Percentiles rank a stretch among this genome's conserved stretches.
These are phyloP conservation scores for Pteruthius melanotis DNA, from an alignment of 2,113 vertebrate genomes.

Conservation along the genomic window DNA sequence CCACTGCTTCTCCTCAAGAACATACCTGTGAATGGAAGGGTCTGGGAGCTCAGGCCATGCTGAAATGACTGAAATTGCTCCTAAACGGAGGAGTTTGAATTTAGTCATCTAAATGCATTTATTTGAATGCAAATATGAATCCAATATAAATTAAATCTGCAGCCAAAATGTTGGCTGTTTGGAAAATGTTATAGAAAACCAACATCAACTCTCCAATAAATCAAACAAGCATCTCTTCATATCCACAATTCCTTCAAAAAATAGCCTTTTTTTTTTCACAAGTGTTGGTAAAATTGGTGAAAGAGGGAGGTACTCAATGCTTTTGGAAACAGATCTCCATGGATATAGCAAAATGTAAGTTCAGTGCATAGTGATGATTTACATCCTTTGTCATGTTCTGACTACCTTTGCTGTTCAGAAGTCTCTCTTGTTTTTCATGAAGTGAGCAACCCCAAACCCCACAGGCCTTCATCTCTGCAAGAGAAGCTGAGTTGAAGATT, in stretches of 20 bases:
- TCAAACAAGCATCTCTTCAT: neutral
- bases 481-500: neutral
- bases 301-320: neutral
- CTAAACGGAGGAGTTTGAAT: neutral
- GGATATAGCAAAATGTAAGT: neutral
- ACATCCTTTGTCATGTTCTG: neutral
- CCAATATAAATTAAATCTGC: neutral
- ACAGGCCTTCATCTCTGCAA: neutral
- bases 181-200: neutral
- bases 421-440: neutral
- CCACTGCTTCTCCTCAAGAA: neutral
- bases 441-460: neutral
- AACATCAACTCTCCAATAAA: neutral
- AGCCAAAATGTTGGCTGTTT: neutral
- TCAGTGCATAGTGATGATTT: neutral
- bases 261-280: neutral
- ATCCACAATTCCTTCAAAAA: neutral
- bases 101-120: neutral
- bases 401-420: neutral
- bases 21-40: neutral
- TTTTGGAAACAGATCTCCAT: neutral
- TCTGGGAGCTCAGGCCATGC: neutral
- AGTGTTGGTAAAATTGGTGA: neutral
- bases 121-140: neutral
- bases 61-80: neutral